A percentile compares a stretch with the other conserved stretches of the same genome.
These are phyloP conservation scores for Heterocephalus glaber DNA, from an alignment of 2,113 vertebrate species.

Conservation along the genomic window DNA sequence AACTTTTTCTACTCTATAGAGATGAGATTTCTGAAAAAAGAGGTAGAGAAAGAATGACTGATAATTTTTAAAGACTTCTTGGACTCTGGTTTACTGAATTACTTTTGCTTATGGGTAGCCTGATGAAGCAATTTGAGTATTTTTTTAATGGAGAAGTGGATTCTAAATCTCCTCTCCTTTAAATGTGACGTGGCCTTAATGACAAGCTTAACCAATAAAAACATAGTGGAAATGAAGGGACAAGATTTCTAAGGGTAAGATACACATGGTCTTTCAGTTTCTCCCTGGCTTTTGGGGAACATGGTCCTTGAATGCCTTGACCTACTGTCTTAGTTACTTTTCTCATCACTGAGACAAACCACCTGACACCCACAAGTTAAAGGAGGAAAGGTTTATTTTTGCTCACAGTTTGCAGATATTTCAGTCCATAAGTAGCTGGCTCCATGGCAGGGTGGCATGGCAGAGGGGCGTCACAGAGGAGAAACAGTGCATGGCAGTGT, in stretches of 20 bases:
- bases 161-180: background rate
- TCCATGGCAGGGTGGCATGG: background rate
- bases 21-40: constrained; percentile 11
- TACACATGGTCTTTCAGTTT: background rate
- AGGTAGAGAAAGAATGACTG: background rate
- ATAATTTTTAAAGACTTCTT: background rate
- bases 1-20: background rate
- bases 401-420: background rate
- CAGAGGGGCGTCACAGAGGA: background rate
- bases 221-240: background rate
- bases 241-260: background rate
- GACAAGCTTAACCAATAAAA: background rate
- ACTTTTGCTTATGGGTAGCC: background rate
- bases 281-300: background rate
- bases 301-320: background rate
- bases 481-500: too few relatives aligned
- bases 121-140: background rate
- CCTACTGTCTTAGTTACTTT: background rate
- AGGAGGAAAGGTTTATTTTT: background rate
- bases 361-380: background rate
- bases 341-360: background rate
- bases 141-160: background rate
- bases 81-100: background rate
- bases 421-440: background rate
- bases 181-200: background rate